Conservation (phyloP, 2,797 vertebrate genomes). For the Onychomys torridus region DNA sequence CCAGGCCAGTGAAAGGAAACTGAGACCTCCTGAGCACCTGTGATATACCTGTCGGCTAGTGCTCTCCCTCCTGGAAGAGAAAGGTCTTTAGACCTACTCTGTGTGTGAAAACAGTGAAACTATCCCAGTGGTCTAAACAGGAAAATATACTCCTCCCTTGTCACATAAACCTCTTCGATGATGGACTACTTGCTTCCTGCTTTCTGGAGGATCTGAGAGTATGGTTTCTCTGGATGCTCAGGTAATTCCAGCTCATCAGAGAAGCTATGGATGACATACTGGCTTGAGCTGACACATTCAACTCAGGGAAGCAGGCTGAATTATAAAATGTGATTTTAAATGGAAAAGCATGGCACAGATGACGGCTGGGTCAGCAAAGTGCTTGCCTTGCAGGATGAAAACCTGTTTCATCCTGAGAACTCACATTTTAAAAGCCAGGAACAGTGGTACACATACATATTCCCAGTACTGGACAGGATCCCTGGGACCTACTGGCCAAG, state of each 20-base stretch:
- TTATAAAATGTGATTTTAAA: not conserved
- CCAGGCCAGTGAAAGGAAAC: not conserved
- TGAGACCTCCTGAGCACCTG: not conserved
- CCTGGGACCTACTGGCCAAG: not conserved
- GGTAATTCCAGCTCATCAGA: constrained; percentile 12
- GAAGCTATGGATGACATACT: not conserved
- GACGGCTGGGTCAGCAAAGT: not conserved
- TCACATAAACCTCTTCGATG: not conserved
- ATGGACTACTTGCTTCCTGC: not conserved
- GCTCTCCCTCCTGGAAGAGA: not conserved
- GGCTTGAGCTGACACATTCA: not conserved
- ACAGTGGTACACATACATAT: not conserved
- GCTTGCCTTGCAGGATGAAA: not conserved
- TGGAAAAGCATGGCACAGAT: not conserved
- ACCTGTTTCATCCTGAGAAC: not conserved
- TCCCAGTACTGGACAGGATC: not conserved
- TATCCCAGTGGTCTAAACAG: not conserved
- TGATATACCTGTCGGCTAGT: not conserved
- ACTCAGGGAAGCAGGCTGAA: not conserved
- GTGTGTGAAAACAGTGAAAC: not conserved
- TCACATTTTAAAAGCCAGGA: not conserved
- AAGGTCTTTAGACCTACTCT: not conserved
- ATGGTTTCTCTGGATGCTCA: not conserved
- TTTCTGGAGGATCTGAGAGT: not conserved
- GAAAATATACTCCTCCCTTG: not conserved